A percentile compares a stretch with the other conserved stretches of the same genome.
These are phyloP conservation scores for Brachymystax lenok DNA, from an alignment of 2,797 vertebrate species.

Conservation along the genomic window DNA sequence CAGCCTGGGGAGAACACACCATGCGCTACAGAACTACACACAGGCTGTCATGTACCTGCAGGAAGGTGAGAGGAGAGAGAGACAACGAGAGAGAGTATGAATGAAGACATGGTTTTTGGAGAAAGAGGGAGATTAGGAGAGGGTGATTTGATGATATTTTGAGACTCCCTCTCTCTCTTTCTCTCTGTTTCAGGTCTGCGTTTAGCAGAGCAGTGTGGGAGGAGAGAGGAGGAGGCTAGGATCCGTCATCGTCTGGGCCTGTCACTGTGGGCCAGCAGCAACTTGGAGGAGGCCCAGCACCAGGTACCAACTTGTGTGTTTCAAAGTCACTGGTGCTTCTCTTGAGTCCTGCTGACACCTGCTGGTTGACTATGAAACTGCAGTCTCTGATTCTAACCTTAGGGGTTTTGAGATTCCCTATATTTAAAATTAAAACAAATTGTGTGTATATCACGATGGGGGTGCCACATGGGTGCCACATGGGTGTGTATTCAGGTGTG, in stretches of 20 bases:
- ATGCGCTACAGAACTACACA: slow-evolving; percentile 91
- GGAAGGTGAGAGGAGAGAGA: slow-evolving; percentile 80
- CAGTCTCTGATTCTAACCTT: not conserved
- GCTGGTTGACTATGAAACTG: not conserved
- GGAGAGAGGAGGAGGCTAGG: slow-evolving; percentile 93
- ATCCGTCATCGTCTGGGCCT: slow-evolving; percentile 92
- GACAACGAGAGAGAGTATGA: not conserved
- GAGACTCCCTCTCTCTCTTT: slow-evolving; percentile 6
- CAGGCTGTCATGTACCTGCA: slow-evolving; percentile 98
- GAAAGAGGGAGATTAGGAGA: not conserved
- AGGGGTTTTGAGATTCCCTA: not conserved
- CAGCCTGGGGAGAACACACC: slow-evolving; percentile 91
- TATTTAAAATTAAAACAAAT: not conserved
- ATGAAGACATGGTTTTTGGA: slow-evolving; percentile 10
- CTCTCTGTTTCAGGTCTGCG: slow-evolving; percentile 81
- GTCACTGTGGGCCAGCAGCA: slow-evolving; percentile 89
- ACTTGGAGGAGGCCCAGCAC: slow-evolving; percentile 92
- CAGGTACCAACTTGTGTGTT: slow-evolving; percentile 57
- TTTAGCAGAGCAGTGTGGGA: slow-evolving; percentile 91
- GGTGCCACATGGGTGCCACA: not conserved
- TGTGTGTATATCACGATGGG: too few relatives aligned
- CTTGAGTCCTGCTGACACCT: not conserved
- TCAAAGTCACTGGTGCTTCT: not conserved
- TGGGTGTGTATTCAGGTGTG: slow-evolving; percentile 7
- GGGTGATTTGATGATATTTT: not conserved